Percentiles rank a stretch among this genome's conserved stretches.
Evolutionary conservation across 2,797 vertebrate species (phyloP).

Genomic region (Cyclopterus lumpus): DNA sequence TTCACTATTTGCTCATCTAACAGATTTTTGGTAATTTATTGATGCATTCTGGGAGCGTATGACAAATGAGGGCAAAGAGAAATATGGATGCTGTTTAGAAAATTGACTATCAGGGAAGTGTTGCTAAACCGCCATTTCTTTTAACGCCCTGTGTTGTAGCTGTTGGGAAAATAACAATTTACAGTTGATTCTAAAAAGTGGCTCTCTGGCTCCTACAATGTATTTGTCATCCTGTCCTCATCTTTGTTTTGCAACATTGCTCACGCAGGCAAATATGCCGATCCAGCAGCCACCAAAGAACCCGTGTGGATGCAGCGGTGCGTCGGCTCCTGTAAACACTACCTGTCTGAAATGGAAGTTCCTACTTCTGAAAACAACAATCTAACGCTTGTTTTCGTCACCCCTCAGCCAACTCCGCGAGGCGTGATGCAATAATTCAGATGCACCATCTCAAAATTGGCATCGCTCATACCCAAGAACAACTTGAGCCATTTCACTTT

Average conservation of each 20-base stretch:
- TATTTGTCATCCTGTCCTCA: conserved; percentile 11
- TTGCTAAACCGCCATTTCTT: conserved; percentile 11
- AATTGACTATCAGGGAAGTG: conserved; percentile 25
- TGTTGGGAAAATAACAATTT: conserved; percentile 17
- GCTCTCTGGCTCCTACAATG: neutral
- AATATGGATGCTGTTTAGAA: conserved; percentile 35
- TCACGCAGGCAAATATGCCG: conserved; percentile 19
- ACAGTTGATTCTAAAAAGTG: conserved; percentile 15
- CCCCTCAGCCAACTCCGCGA: conserved; percentile 26
- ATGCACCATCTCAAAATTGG: conserved; percentile 38
- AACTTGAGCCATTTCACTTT: conserved; percentile 52
- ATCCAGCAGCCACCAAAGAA: conserved; percentile 30
- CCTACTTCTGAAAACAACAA: conserved; percentile 31
- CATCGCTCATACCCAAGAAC: conserved; percentile 35
- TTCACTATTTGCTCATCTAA: conserved; percentile 42
- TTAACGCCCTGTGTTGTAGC: conserved; percentile 7
- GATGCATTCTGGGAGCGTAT: conserved; percentile 47
- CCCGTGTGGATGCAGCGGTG: conserved; percentile 13
- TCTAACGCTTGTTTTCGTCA: conserved; percentile 31
- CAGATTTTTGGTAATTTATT: conserved; percentile 55
- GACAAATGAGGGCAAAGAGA: conserved; percentile 39
- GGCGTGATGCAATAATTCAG: conserved; percentile 16
- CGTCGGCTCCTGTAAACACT: conserved; percentile 37
- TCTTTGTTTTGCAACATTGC: conserved; percentile 17
- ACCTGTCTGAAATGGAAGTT: conserved; percentile 56